Evolutionary conservation across 2,797 vertebrate species (phyloP).

Genomic region (Yasuhikotakia modesta): DNA sequence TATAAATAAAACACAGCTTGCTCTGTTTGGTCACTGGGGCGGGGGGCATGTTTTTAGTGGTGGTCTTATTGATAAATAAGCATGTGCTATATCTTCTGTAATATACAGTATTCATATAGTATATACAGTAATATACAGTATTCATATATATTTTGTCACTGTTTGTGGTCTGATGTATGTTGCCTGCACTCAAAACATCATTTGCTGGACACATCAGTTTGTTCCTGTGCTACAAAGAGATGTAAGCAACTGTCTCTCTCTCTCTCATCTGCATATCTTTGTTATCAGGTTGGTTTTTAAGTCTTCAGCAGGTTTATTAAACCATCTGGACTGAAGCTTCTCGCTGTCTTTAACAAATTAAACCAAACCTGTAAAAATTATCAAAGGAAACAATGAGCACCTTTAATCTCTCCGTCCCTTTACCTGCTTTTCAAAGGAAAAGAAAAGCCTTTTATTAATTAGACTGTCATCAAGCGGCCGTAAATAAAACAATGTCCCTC

Average conservation of each 20-base stretch:
- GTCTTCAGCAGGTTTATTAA: slow-evolving; percentile 88
- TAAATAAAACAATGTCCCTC: slow-evolving; percentile 88
- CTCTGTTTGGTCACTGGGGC: slow-evolving; percentile 77
- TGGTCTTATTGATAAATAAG: slow-evolving; percentile 95
- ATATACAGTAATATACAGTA: too few relatives aligned
- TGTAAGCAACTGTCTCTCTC: slow-evolving; percentile 54
- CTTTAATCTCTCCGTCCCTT: slow-evolving; percentile 97
- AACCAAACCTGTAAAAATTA: slow-evolving; percentile 99
- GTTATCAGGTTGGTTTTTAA: slow-evolving; percentile 87
- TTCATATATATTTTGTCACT: not conserved
- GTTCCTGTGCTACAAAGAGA: slow-evolving; percentile 54
- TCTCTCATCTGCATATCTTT: slow-evolving; percentile 96
- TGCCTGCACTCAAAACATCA: slow-evolving; percentile 25
- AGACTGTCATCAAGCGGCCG: slow-evolving; percentile 96
- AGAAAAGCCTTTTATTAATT: slow-evolving; percentile 98
- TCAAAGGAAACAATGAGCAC: slow-evolving; percentile 98
- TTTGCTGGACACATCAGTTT: slow-evolving; percentile 60
- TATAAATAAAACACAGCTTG: slow-evolving; percentile 87
- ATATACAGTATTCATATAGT: too few relatives aligned
- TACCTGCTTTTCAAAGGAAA: slow-evolving; percentile 90
- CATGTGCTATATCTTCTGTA: too few relatives aligned
- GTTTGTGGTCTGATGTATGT: not conserved
- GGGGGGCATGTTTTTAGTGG: slow-evolving; percentile 84
- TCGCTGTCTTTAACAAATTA: slow-evolving; percentile 95
- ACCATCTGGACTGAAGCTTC: slow-evolving; percentile 95